Conservation (phyloP, 2,888 invertebrate genomes). For the Apodemia hepburni region DNA sequence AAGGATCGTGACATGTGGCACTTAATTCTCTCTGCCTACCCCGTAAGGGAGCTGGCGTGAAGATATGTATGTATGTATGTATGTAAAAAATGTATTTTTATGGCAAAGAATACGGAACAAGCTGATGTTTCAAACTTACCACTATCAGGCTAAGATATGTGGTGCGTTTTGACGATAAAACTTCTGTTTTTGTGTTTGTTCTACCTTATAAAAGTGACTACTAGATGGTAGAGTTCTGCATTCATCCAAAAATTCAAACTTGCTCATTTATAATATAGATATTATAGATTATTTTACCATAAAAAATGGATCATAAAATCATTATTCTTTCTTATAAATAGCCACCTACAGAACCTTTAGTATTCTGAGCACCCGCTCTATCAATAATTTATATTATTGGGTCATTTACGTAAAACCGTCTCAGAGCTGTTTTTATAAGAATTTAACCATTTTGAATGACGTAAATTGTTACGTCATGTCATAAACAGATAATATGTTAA, state of each 20-base stretch:
- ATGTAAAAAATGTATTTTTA: neutral
- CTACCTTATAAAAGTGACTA: too few relatives aligned
- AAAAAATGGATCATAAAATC: too few relatives aligned
- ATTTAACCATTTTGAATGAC: neutral
- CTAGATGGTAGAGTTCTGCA: too few relatives aligned
- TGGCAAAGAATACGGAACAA: neutral
- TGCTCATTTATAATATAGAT: too few relatives aligned
- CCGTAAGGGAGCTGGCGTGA: too few relatives aligned
- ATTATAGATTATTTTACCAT: too few relatives aligned
- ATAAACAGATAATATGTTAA: neutral
- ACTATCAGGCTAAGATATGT: neutral
- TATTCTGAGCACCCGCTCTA: neutral
- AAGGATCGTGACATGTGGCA: too few relatives aligned
- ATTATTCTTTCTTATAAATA: neutral
- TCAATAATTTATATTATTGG: slow-evolving; percentile 1
- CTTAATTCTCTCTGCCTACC: too few relatives aligned
- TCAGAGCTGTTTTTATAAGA: neutral
- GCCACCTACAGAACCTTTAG: neutral
- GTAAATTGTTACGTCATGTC: neutral
- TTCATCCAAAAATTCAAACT: too few relatives aligned
- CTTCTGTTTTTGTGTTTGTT: too few relatives aligned
- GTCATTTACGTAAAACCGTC: neutral
- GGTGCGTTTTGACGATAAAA: too few relatives aligned
- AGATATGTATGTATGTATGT: too few relatives aligned
- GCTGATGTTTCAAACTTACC: neutral